These are phyloP conservation scores for Glomeris maerens DNA, from an alignment of 1,140 invertebrate species.

Conservation along the genomic window DNA sequence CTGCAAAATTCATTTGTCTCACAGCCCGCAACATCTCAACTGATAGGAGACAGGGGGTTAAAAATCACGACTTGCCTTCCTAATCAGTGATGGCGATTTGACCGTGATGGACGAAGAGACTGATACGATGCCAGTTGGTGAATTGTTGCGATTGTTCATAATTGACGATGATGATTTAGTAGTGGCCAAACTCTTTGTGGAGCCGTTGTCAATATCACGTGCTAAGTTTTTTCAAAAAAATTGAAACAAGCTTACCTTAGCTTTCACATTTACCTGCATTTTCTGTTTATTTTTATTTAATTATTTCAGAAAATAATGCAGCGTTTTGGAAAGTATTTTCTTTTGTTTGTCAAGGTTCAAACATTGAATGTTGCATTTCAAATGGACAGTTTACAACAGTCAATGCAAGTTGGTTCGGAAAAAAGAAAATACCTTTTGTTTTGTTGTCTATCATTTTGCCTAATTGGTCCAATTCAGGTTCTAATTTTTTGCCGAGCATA, in stretches of 20 bases:
- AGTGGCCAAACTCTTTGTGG: constrained; percentile 2
- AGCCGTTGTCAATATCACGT: constrained; percentile 8
- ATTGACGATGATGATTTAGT: constrained; percentile 16
- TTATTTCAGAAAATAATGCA: no score
- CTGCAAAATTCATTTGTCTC: no score
- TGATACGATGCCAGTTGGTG: constrained; percentile 16
- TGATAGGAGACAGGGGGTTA: no score
- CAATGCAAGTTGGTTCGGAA: no score
- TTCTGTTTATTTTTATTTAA: no score
- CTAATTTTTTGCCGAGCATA: constrained; percentile 33
- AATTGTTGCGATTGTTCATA: constrained; percentile 15
- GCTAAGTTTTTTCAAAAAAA: no score
- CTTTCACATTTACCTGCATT: no score
- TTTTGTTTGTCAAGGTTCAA: no score
- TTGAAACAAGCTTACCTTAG: constrained; percentile 10
- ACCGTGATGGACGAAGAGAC: constrained; percentile 18
- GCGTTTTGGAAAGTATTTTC: no score
- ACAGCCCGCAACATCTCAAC: no score
- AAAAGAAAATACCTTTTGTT: constrained; percentile 20
- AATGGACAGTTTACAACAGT: no score
- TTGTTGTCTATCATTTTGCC: constrained; percentile 35
- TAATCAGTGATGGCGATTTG: constrained; percentile 16
- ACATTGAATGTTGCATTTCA: no score
- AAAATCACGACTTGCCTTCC: constrained; percentile 15
- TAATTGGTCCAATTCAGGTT: constrained; percentile 45